Conservation (phyloP, 2,888 invertebrate genomes). For the Willowsia nigromaculata region DNA sequence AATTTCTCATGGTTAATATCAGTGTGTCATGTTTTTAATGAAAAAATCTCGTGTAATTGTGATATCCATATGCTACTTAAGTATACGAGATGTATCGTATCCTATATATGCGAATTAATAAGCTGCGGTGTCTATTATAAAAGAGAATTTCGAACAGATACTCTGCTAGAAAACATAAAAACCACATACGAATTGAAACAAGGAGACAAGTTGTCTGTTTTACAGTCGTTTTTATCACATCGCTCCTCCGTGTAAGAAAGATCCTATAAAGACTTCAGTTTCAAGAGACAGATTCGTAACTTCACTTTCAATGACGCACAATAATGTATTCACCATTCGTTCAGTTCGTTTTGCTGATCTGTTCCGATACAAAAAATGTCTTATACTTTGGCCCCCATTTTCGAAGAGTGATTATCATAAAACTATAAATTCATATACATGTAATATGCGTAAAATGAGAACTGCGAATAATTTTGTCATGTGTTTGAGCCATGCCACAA, state of each 20-base stretch:
- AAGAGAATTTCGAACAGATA: too few species aligned
- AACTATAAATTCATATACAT: not conserved
- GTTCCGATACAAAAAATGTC: not conserved
- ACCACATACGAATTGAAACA: not conserved
- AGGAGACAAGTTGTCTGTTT: not conserved
- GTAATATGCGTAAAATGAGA: not conserved
- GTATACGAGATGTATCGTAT: not conserved
- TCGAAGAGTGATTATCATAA: not conserved
- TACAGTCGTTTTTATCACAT: not conserved
- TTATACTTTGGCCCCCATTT: not conserved
- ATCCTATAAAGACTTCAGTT: not conserved
- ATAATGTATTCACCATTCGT: too few species aligned
- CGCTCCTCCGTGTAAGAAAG: not conserved
- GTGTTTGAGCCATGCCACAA: not conserved
- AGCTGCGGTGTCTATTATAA: too few species aligned
- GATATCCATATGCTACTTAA: not conserved
- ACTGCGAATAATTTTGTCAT: not conserved
- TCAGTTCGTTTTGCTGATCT: too few species aligned
- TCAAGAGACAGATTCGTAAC: not conserved
- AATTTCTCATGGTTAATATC: slow-evolving; percentile 60
- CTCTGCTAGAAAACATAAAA: too few species aligned
- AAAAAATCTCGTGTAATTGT: slow-evolving; percentile 13
- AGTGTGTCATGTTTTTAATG: slow-evolving; percentile 55
- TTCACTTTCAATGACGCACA: too few species aligned
- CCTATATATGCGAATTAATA: not conserved